These are phyloP conservation scores for Gobionotothen gibberifrons DNA, from an alignment of 2,797 vertebrate genomes.

Conservation along the genomic window DNA sequence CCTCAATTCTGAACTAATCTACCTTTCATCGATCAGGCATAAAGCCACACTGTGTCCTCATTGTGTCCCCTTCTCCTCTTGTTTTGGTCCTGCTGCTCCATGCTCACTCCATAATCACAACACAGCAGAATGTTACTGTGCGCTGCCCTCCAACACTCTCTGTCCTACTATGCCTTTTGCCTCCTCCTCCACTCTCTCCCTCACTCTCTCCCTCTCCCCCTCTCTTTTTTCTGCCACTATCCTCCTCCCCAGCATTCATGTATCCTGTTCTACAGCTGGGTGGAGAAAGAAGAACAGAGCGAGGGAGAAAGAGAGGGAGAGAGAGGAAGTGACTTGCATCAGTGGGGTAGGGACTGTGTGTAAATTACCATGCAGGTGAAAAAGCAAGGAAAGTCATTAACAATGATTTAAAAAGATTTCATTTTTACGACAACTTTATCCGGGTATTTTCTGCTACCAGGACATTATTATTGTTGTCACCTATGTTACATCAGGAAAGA, in stretches of 20 bases:
- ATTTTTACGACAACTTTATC: too few relatives aligned
- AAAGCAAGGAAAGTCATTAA: slow-evolving; percentile 56
- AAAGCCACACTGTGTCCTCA: slow-evolving; percentile 61
- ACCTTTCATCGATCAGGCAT: slow-evolving; percentile 66
- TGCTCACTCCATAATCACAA: slow-evolving; percentile 71
- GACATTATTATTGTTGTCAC: not conserved
- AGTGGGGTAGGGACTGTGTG: slow-evolving; percentile 80
- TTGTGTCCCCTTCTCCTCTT: slow-evolving; percentile 57
- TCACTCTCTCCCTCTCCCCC: slow-evolving; percentile 37
- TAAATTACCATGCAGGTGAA: slow-evolving; percentile 77
- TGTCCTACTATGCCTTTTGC: slow-evolving; percentile 63
- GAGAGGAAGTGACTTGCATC: slow-evolving; percentile 78
- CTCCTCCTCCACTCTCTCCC: slow-evolving; percentile 40
- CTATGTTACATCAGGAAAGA: not conserved
- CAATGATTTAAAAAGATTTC: not conserved
- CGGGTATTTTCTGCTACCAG: too few relatives aligned
- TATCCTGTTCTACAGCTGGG: slow-evolving; percentile 71
- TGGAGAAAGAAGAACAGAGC: slow-evolving; percentile 57
- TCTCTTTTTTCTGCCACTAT: slow-evolving; percentile 62
- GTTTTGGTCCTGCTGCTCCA: slow-evolving; percentile 67
- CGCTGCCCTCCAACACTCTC: slow-evolving; percentile 70
- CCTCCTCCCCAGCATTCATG: slow-evolving; percentile 68
- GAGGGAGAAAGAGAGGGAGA: slow-evolving; percentile 42
- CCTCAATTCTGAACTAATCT: slow-evolving; percentile 55
- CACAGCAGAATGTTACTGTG: slow-evolving; percentile 73